Evolutionary conservation across 2,888 invertebrate genomes (phyloP), one percentile per base, ranked within the genome.

Genomic region (Anagyrus pseudococci): DNA sequence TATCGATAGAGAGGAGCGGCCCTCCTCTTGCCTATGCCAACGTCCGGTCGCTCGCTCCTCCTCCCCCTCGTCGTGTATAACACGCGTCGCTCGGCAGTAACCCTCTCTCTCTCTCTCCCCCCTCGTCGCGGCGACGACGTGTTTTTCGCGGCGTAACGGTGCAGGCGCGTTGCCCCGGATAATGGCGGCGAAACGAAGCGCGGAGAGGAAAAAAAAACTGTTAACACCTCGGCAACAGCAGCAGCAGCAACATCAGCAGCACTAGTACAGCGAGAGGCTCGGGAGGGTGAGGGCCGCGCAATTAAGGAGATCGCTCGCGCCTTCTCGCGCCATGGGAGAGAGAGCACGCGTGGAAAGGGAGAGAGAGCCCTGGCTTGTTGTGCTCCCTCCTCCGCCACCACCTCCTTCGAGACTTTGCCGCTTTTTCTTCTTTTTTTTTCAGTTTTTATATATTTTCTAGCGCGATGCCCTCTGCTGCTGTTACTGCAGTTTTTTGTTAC

Each of bases 131-230:
- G 41, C 13, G 10, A 20, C 20, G 54, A 48, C 50, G 52, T 52
- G 62, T 62, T 58, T 37, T 62, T 58, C 58, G 48, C 57, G 19
- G 55, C 43, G 49, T 61, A 64, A 60, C 60, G 64, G 64, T 53
- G 43, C 44, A 15, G 33, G 15, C 44, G 29, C 44, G 17, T 20
- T 53, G 57, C 61, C 22, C 62, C 23, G 55, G 65, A 58, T 65
- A 65, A 65, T 62, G 58, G 62, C 57, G 58, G 10, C 44, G 44
- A 19, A 19, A 19, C n/a, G n/a, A 44, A 22, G 25, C 33, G 26
- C 37, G 22, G 43, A 26, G 33, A 41, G 40, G 13, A 23, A 44
- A 15, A 53, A 49, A 55, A 53, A 59, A 58, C 50, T 65, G 62
- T 65, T 62, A 62, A 62, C 62, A 58, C 62, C 40, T 15, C 2